Base-by-base conservation (phyloP, 2,113 vertebrate species). In the Hypanus sabinus region DNA sequence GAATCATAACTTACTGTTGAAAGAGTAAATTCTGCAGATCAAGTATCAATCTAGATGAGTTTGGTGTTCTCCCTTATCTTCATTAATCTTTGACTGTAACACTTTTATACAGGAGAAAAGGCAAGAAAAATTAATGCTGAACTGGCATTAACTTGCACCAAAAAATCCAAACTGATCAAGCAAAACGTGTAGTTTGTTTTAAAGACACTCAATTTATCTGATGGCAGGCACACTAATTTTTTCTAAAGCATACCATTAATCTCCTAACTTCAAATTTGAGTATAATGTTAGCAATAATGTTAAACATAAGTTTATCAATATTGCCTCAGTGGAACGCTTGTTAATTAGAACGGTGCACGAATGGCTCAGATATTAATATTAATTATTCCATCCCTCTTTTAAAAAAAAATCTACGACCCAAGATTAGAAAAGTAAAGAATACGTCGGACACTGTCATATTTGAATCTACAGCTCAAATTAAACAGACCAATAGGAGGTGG, bases 401-500 rank as follows among this genome's bases (percentile, higher is more conserved):
- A 46, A 46, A 46, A 3, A 3, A 1, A 46, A 46, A 46, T 3
- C 46, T 46, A 46, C 46, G 46, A 46, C 46, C 46, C 46, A 46
- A 46, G 46, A 46, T 46, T 46, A 11, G 14, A 11, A 79, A 30
- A n/a, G 76, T 27, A 79, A 79, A 79, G 18, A 85, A 57, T 55
- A 60, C 57, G 18, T 3, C 30, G 81, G 81, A 24, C 57, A 27
- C 46, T 46, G 24, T 85, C 81, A 30, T 60, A 7, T 24, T 85
- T 85, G 81, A 85, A 83, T 83, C 36, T 24, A 55, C 5, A 83
- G 36, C 6, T 20, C 36, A 81, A 36, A 80, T 93, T 93, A 36
- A 71, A 73, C 33, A 93, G 91, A 55, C 91, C 91, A 93, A 93
- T 73, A 27, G 65, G 68, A 73, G 90, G 91, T 73, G 36, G 68